Evolutionary conservation across 2,888 invertebrate genomes (phyloP).

Genomic region (Oscheius myriophilus): DNA sequence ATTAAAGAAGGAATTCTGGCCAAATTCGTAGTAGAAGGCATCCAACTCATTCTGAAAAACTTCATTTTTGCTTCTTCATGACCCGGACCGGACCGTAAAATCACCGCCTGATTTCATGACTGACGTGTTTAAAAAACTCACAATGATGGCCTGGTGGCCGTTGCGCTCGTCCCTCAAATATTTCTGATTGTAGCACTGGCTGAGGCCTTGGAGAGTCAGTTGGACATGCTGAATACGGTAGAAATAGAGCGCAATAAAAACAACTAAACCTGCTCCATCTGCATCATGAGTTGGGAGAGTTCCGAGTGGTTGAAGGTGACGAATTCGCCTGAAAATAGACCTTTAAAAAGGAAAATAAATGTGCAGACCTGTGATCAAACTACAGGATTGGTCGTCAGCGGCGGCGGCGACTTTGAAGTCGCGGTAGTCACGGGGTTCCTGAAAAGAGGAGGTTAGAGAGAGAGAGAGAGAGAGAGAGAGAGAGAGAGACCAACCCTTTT

Average conservation of each 20-base stretch:
- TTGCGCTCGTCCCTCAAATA: neutral
- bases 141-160: conserved; percentile 11
- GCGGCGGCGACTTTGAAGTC: no score
- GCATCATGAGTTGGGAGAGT: conserved; percentile 8
- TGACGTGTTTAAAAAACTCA: conserved; percentile 18
- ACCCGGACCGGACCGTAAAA: no score
- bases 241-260: neutral
- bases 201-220: conserved; percentile 2
- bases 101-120: no score
- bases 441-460: no score
- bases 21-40: neutral
- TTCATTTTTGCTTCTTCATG: no score
- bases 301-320: conserved; percentile 10
- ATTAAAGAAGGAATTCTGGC: conserved; percentile 16
- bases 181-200: conserved; percentile 1
- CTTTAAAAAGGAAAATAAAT: no score
- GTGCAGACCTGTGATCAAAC: no score
- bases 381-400: no score
- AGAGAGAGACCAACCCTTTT: no score
- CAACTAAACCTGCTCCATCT: conserved; percentile 14
- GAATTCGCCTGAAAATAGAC: neutral
- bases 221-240: conserved; percentile 19
- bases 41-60: conserved; percentile 19
- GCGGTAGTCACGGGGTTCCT: no score
- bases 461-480: no score